Conservation (phyloP, 1,140 invertebrate species). For the Chelonus insularis region DNA sequence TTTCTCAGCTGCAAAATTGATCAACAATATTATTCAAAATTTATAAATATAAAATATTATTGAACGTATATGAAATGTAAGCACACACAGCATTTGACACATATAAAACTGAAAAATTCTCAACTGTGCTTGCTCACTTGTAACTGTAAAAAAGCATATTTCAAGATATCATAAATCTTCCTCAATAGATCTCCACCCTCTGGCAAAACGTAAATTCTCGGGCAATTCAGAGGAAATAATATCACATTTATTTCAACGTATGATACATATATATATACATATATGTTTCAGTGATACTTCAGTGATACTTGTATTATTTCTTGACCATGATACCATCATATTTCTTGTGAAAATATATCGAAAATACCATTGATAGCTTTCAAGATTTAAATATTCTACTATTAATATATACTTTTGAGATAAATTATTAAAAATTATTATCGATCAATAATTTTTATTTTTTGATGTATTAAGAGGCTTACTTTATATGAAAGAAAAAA, state of each 20-base stretch:
- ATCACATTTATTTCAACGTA: constrained; percentile 9
- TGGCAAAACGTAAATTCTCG: constrained; percentile 14
- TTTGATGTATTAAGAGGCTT: too few species aligned
- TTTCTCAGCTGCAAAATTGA: too few species aligned
- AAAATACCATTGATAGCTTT: neutral
- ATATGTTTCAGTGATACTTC: neutral
- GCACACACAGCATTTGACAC: neutral
- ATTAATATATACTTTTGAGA: too few species aligned
- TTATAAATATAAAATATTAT: neutral
- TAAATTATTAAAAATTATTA: too few species aligned
- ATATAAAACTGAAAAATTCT: constrained; percentile 1
- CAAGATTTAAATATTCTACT: too few species aligned
- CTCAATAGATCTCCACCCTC: neutral
- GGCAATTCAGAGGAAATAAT: constrained; percentile 15
- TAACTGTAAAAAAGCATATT: constrained; percentile 26
- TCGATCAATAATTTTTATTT: too few species aligned
- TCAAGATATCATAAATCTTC: constrained; percentile 25
- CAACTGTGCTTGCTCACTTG: constrained; percentile 12
- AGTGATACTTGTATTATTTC: neutral
- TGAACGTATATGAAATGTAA: constrained; percentile 1
- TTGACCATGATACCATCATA: neutral
- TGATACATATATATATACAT: neutral
- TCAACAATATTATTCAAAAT: too few species aligned
- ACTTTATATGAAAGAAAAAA: too few species aligned
- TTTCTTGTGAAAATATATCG: neutral